These are phyloP conservation scores for Ammodytes marinus DNA, from an alignment of 2,113 vertebrate genomes.

Conservation along the genomic window DNA sequence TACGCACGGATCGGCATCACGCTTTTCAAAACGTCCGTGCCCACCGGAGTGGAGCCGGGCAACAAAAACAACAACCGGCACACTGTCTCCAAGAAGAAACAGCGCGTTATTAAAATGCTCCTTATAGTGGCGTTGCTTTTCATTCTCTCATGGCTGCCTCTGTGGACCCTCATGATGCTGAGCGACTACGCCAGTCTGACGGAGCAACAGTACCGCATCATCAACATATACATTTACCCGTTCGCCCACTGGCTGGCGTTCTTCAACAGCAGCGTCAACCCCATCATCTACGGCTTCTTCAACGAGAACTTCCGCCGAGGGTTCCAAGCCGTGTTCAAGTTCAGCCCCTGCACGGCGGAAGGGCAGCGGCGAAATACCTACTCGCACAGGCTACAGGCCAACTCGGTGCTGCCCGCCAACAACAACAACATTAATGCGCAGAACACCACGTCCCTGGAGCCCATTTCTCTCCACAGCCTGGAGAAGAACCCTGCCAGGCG, in stretches of 20 bases:
- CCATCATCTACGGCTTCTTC: conserved; percentile 94
- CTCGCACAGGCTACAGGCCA: conserved; percentile 80
- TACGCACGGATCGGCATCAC: conserved; percentile 89
- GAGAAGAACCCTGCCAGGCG: conserved; percentile 71
- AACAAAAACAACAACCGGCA: conserved; percentile 84
- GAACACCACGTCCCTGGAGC: conserved; percentile 70
- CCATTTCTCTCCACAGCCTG: conserved; percentile 82
- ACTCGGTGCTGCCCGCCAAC: conserved; percentile 83
- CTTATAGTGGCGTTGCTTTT: conserved; percentile 90
- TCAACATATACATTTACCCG: conserved; percentile 94
- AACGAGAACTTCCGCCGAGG: conserved; percentile 92
- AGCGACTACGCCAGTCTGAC: conserved; percentile 91
- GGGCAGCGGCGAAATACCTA: conserved; percentile 74
- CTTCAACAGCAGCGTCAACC: conserved; percentile 94
- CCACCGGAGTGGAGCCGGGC: conserved; percentile 72
- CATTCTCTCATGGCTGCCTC: conserved; percentile 92
- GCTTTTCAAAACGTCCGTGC: conserved; percentile 84
- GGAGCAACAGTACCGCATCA: conserved; percentile 82
- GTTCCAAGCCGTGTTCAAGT: conserved; percentile 88
- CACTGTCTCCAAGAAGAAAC: conserved; percentile 88
- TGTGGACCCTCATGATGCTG: conserved; percentile 96
- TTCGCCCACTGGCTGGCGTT: conserved; percentile 96
- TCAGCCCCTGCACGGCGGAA: conserved; percentile 84
- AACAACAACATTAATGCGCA: conserved; percentile 30
- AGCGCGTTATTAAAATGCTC: conserved; percentile 92